Evolutionary conservation across 2,797 vertebrate species (phyloP).

Genomic region (Cygnus olor): DNA sequence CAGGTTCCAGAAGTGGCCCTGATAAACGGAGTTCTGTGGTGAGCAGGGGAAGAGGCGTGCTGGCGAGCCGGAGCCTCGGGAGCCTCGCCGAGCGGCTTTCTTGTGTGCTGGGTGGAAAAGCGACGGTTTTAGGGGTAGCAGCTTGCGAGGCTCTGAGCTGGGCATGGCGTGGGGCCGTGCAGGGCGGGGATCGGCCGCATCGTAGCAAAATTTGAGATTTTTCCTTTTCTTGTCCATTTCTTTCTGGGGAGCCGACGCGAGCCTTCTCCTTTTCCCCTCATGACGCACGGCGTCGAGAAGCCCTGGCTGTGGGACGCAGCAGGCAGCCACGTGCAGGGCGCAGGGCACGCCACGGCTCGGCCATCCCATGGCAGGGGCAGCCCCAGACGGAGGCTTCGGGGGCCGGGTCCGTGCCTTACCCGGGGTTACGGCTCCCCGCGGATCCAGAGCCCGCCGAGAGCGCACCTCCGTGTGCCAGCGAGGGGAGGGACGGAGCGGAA

Average conservation of each 20-base stretch:
- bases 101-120: too few species aligned
- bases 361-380: rapidly evolving
- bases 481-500: neutral
- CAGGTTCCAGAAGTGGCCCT: rapidly evolving
- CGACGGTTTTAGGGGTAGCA: too few species aligned
- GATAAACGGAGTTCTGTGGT: rapidly evolving
- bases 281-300: too few species aligned
- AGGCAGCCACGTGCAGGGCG: neutral
- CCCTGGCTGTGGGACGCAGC: neutral
- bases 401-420: neutral
- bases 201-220: neutral
- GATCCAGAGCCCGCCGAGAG: neutral
- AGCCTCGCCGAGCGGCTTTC: rapidly evolving
- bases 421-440: too few species aligned
- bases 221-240: neutral
- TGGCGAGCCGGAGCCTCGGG: neutral
- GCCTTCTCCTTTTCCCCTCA: neutral
- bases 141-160: too few species aligned
- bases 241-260: neutral
- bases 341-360: too few species aligned
- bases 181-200: too few species aligned
- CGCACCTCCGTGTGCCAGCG: neutral
- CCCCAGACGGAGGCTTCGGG: neutral
- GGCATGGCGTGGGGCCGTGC: too few species aligned
- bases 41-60: rapidly evolving